These are phyloP conservation scores for Antechinus stuartii DNA, from an alignment of 2,113 vertebrate genomes.

Conservation along the genomic window DNA sequence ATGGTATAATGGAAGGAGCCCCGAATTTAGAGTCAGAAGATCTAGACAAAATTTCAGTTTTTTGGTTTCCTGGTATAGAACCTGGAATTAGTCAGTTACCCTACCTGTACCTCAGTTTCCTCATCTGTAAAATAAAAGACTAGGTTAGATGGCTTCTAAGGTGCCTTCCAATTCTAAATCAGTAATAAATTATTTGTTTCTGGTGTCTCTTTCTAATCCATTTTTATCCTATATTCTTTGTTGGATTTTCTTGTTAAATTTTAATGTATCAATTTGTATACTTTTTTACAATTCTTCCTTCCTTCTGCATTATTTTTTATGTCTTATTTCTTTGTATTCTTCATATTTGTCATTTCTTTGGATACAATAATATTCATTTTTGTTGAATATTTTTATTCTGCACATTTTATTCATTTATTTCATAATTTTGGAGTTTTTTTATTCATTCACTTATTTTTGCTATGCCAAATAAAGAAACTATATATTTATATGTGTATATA, in stretches of 20 bases:
- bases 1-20: neutral
- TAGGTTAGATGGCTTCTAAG: neutral
- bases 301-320: neutral
- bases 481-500: neutral
- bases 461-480: neutral
- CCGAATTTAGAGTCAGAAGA: neutral
- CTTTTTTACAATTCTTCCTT: neutral
- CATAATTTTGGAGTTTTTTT: neutral
- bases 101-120: neutral
- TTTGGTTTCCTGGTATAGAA: neutral
- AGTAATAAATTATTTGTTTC: neutral
- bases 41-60: neutral
- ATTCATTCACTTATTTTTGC: neutral
- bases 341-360: neutral
- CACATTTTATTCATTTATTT: neutral
- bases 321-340: neutral
- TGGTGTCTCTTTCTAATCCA: neutral
- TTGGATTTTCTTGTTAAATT: neutral
- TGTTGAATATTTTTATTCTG: neutral
- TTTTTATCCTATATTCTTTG: neutral
- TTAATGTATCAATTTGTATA: neutral
- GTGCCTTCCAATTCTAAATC: neutral
- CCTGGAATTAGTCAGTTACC: neutral
- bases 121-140: neutral
- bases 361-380: neutral